Percentiles rank a stretch among this genome's conserved stretches.
Conservation (phyloP, 2,797 vertebrate genomes). For the Ctenochaetus hawaiiensis region DNA sequence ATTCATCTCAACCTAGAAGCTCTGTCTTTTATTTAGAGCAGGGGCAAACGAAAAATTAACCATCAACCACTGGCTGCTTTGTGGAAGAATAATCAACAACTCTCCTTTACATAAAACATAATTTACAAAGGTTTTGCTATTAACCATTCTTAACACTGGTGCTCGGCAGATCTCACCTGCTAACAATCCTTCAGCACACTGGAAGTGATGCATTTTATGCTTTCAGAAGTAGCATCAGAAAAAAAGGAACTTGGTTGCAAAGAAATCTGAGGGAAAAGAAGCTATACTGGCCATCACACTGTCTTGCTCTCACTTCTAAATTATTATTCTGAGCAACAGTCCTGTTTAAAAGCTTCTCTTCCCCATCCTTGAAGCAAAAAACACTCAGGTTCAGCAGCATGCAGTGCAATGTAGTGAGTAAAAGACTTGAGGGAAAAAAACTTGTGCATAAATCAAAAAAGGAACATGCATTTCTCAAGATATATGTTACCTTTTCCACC, state of each 20-base stretch:
- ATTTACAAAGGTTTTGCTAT: background rate
- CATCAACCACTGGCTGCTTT: background rate
- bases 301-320: background rate
- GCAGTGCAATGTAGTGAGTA: background rate
- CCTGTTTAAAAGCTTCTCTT: background rate
- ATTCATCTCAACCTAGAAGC: background rate
- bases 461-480: background rate
- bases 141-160: slow-evolving; percentile 1
- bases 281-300: background rate
- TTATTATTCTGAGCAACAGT: background rate
- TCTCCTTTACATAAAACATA: background rate
- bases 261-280: background rate
- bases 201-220: background rate
- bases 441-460: background rate
- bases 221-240: background rate
- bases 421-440: background rate
- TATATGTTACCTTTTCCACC: background rate
- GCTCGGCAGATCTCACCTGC: background rate
- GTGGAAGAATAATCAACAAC: background rate
- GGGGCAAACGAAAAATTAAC: background rate
- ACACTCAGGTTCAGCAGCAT: background rate
- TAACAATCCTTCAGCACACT: background rate
- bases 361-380: background rate
- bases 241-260: background rate
- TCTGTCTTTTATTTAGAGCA: background rate